Percentiles rank a stretch among this genome's conserved stretches.
These are phyloP conservation scores for Synanthedon myopaeformis DNA, from an alignment of 2,888 invertebrate genomes.

Conservation along the genomic window DNA sequence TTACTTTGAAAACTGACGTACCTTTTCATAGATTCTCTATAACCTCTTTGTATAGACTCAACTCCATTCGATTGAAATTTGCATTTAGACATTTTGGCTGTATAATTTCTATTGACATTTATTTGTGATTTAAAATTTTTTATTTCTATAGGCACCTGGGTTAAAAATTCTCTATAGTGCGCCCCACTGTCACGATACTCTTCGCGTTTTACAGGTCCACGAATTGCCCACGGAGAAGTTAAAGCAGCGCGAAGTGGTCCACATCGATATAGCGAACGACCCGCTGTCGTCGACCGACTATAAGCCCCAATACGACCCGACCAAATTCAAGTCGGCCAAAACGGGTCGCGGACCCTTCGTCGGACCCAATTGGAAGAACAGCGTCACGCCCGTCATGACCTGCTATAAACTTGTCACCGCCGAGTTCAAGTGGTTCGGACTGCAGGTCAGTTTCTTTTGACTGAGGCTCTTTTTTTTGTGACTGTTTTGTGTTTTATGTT, in stretches of 20 bases:
- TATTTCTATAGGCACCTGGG: too few species aligned
- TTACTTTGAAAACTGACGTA: too few species aligned
- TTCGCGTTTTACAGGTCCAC: slow-evolving; percentile 80
- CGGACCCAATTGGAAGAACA: slow-evolving; percentile 83
- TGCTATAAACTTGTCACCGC: slow-evolving; percentile 97
- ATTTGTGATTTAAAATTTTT: too few species aligned
- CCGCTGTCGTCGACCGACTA: slow-evolving; percentile 83
- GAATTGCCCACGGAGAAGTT: slow-evolving; percentile 90
- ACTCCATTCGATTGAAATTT: too few species aligned
- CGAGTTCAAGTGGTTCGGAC: slow-evolving; percentile 99
- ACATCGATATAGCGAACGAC: slow-evolving; percentile 97
- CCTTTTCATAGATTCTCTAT: too few species aligned
- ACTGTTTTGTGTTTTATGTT: too few species aligned
- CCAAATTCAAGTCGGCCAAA: slow-evolving; percentile 89
- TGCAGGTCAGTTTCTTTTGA: slow-evolving; percentile 69
- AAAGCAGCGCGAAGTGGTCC: slow-evolving; percentile 87
- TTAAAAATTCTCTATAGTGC: too few species aligned
- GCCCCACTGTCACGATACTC: too few species aligned
- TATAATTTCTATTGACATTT: too few species aligned
- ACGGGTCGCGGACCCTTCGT: slow-evolving; percentile 93
- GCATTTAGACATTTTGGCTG: too few species aligned
- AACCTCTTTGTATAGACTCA: too few species aligned
- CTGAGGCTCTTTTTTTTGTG: too few species aligned
- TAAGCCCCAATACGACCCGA: slow-evolving; percentile 75
- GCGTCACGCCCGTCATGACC: slow-evolving; percentile 91